Evolutionary conservation across 2,797 vertebrate species (phyloP), one percentile per base, ranked within the genome.

Genomic region (Parambassis ranga): DNA sequence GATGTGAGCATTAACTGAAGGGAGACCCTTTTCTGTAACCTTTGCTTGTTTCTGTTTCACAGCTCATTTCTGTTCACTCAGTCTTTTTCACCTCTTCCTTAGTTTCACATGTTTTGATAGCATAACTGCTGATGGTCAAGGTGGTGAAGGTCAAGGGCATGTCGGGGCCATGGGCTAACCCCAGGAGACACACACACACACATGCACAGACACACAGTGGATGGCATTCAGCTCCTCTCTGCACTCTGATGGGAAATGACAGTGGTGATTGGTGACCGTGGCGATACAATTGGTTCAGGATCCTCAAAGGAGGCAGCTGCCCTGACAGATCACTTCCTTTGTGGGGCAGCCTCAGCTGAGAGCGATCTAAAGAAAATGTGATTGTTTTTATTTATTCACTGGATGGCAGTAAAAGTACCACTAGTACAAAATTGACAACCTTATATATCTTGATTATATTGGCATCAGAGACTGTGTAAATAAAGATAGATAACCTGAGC

Each of bases 1-100:
- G 30, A 59, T 24, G 16, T 49, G 19, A 51, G 23, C 52, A 14
- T 60, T 43, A 44, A 46, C 61, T 35, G 36, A 43, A 67, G 28
- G 71, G 46, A 59, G 20, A 48, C 19, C 30, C 10, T 31, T 39
- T n/a, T 51, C 39, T 59, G 33, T 35, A n/a, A 61, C 30, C 42
- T 65, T 24, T 30, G 20, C 76, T 67, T 67, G 37, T 66, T 60
- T 65, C 43, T 44, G 41, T 55, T 36, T 68, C 65, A 55, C 16
- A 28, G 44, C 56, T 77, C 67, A 59, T 79, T 72, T 74, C 68
- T 46, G 43, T 19, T 81, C 73, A 76, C 11, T 73, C 35, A 47
- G 27, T 41, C 55, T 35, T 66, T 61, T 46, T 0, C 2, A 37
- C 43, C 28, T 28, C 16, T 42, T 46, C 33, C n/a, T 28, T 5